Base-by-base conservation (phyloP, 2,888 invertebrate genomes). In the Leptinotarsa juncta region DNA sequence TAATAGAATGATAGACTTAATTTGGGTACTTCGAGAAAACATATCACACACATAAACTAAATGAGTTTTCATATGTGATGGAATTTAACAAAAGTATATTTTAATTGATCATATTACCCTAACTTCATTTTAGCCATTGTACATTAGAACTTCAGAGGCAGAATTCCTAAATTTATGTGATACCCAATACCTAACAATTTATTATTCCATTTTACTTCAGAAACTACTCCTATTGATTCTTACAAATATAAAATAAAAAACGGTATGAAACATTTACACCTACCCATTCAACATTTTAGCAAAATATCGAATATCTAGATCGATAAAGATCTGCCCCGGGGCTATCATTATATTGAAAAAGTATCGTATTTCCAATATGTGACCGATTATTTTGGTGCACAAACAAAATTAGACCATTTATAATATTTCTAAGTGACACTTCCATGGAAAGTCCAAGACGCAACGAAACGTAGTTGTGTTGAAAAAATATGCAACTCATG, bases 341-440 rank as follows among this genome's bases (percentile, higher is more conserved):
- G 57, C 26, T 32, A 65, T 57, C 70, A 42, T 49, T 65, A 55
- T 55, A 42, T 68, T 69, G 62, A 72, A 80, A 84, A 85, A 85
- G 82, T 85, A 86, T 85, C 85, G 78, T 78, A 83, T 85, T 85
- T 84, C 85, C 72, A 80, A 80, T 82, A 73, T 78, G 80, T 73
- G 80, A 80, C 76, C 82, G 83, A 82, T 83, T 79, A 84, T 83
- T 80, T 84, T 84, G 57, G 81, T 81, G 78, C 76, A 75, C 81
- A 77, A 79, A 80, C 83, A 81, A 82, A 86, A 86, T 85, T 84
- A 82, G 82, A 85, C 82, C 86, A 87, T 87, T 87, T 87, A 87
- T 87, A 87, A 87, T 87, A 87, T 86, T 85, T 82, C 83, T 86
- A 86, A 87, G 85, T 87, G 87, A 87, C 87, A 85, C 83, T 83